Conservation (phyloP, 2,797 vertebrate genomes). For the Syndactyla subalaris region DNA sequence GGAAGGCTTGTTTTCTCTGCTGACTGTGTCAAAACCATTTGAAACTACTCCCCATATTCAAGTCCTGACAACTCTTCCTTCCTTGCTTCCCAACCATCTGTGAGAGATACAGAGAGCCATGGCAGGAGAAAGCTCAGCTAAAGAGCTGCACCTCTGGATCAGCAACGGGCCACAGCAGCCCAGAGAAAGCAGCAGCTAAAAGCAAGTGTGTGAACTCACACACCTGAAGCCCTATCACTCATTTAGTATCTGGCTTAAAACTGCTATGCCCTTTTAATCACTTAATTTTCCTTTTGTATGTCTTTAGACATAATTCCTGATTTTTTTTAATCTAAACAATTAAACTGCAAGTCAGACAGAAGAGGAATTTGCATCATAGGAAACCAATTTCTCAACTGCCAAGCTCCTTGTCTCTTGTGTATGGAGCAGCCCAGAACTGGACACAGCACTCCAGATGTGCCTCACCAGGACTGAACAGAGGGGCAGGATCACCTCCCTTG, state of each 20-base stretch:
- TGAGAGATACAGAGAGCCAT: accelerated
- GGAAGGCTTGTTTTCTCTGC: neutral
- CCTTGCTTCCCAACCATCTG: neutral
- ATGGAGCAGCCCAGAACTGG: neutral
- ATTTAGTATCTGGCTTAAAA: neutral
- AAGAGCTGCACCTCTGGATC: neutral
- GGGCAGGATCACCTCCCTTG: neutral
- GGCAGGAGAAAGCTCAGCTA: neutral
- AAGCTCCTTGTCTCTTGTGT: neutral
- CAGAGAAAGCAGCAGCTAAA: neutral
- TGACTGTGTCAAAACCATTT: neutral
- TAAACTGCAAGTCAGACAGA: no score
- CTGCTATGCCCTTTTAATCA: neutral
- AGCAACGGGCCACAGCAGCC: neutral
- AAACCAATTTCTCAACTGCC: neutral
- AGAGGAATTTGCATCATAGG: neutral
- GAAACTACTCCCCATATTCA: neutral
- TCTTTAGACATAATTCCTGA: neutral
- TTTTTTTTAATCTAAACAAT: neutral
- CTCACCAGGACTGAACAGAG: neutral
- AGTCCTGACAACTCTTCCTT: neutral
- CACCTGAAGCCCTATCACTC: accelerated
- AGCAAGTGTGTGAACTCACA: accelerated
- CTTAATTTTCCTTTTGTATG: neutral
- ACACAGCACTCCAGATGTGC: neutral